phyloP scores from a whole-genome alignment of 2,797 vertebrate genomes.

The Poeciliopsis gracilis region DNA sequence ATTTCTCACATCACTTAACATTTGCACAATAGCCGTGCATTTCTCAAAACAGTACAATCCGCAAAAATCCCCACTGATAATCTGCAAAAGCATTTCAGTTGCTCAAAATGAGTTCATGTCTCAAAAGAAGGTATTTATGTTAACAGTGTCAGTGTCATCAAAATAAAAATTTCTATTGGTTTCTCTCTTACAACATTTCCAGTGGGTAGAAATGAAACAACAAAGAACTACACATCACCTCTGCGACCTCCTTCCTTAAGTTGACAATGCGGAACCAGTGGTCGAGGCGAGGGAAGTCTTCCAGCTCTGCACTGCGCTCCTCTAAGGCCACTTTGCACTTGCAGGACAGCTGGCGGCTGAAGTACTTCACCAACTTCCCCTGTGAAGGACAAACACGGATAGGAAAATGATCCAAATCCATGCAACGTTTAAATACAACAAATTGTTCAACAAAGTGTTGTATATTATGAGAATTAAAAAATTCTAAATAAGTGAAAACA shows the following conservation, averaged over 20 bases:
- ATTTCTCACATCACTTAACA: no score
- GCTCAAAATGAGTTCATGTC: no score
- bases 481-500: not conserved
- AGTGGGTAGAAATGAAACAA: not conserved
- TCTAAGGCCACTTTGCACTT: conserved; percentile 95
- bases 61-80: no score
- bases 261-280: conserved; percentile 98
- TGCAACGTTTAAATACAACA: no score
- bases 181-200: not conserved
- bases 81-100: no score
- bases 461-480: not conserved
- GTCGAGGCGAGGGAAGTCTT: conserved; percentile 92
- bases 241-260: conserved; percentile 93
- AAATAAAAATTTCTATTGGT: not conserved
- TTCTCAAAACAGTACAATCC: no score
- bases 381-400: conserved; percentile 53
- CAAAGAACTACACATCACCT: conserved; percentile 76
- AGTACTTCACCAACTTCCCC: conserved; percentile 99
- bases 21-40: no score
- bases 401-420: not conserved
- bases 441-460: not conserved
- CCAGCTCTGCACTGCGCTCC: conserved; percentile 91
- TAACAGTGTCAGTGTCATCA: no score
- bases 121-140: no score
- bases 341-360: conserved; percentile 97